These are phyloP conservation scores for Hydrolagus colliei DNA, from an alignment of 2,797 vertebrate species.

Conservation along the genomic window DNA sequence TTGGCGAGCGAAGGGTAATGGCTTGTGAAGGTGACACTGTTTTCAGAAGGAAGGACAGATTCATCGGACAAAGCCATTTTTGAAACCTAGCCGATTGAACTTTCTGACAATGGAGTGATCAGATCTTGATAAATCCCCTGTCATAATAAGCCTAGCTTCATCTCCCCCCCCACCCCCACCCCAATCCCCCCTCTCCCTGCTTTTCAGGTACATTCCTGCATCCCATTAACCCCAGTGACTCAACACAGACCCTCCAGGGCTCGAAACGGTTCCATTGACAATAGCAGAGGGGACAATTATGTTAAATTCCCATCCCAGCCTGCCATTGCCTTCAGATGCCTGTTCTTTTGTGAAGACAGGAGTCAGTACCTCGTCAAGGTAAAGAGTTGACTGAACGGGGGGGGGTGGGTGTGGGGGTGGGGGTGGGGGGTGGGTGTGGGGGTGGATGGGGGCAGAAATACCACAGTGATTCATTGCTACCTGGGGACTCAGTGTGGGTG, in stretches of 20 bases:
- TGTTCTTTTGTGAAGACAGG: slow-evolving; percentile 14
- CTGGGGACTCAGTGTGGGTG: background rate
- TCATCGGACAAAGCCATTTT: background rate
- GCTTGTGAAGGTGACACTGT: background rate
- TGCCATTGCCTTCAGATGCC: background rate
- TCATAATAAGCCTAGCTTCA: slow-evolving; percentile 12
- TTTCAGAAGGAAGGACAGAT: background rate
- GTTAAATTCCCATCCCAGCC: slow-evolving; percentile 12
- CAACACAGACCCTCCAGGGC: slow-evolving; percentile 14
- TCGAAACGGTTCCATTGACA: slow-evolving; percentile 14
- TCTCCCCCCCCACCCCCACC: background rate
- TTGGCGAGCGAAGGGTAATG: background rate
- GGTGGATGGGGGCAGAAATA: background rate
- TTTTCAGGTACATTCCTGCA: slow-evolving; percentile 30
- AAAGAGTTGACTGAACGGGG: background rate
- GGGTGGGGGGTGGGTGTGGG: too few species aligned
- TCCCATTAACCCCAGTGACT: slow-evolving; percentile 16
- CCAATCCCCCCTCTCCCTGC: background rate
- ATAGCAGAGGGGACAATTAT: slow-evolving; percentile 1
- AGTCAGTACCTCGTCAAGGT: slow-evolving; percentile 20
- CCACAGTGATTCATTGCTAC: slow-evolving; percentile 7
- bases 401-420: too few species aligned
- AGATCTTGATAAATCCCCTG: slow-evolving; percentile 20
- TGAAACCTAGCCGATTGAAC: background rate
- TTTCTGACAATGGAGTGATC: slow-evolving; percentile 21